A percentile compares a stretch with the other conserved stretches of the same genome.
Conservation (phyloP, 2,797 vertebrate genomes). For the Paguma larvata region DNA sequence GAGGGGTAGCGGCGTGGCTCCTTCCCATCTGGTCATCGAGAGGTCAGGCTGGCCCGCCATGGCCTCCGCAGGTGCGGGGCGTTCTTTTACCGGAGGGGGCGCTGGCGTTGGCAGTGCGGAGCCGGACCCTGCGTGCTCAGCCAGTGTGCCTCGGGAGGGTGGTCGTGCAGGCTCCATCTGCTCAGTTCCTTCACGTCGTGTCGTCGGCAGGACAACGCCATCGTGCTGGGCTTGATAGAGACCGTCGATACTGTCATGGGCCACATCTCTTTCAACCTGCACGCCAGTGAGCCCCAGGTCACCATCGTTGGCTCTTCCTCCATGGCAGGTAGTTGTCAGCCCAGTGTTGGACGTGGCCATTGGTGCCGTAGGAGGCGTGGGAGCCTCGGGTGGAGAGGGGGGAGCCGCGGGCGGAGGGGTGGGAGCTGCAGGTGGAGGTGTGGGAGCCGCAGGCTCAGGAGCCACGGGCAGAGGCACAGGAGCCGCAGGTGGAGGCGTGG, state of each 20-base stretch:
- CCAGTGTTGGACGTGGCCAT: neutral
- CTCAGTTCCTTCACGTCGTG: neutral
- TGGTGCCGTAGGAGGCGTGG: neutral
- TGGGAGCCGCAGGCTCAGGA: neutral
- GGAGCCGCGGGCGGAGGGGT: neutral
- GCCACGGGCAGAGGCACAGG: no score
- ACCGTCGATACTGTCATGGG: constrained; percentile 94
- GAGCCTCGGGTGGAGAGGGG: neutral
- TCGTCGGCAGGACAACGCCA: constrained; percentile 84
- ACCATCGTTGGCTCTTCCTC: constrained; percentile 92
- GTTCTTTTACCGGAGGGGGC: no score
- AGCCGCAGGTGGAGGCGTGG: neutral
- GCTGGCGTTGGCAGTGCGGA: rapidly evolving
- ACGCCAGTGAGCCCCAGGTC: constrained; percentile 76
- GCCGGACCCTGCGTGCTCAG: rapidly evolving
- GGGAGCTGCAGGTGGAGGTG: neutral
- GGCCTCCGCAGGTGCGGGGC: rapidly evolving
- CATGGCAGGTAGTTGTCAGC: constrained; percentile 91
- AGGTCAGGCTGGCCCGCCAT: rapidly evolving
- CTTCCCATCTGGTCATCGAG: rapidly evolving
- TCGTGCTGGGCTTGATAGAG: constrained; percentile 91
- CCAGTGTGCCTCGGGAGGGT: rapidly evolving
- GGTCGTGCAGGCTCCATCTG: rapidly evolving
- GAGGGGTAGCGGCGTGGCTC: no score
- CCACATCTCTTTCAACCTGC: constrained; percentile 91